These are phyloP conservation scores for Pristionchus entomophagus DNA, from an alignment of 2,888 invertebrate species.

Conservation along the genomic window DNA sequence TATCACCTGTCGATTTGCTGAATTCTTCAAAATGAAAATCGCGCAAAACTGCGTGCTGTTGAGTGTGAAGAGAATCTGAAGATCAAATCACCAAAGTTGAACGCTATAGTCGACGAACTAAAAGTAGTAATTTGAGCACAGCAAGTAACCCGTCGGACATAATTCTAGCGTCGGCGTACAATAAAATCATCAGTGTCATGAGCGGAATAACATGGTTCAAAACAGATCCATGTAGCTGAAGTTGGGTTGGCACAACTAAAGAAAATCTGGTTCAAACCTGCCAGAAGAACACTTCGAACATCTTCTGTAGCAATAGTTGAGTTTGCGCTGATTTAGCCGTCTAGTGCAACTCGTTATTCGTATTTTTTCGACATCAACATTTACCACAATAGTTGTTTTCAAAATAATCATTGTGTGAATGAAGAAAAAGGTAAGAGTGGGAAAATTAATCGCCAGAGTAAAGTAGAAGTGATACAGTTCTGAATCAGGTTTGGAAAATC, in stretches of 20 bases:
- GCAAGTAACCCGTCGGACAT: background rate
- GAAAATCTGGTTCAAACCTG: background rate
- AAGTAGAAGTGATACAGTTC: background rate
- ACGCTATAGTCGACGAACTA: background rate
- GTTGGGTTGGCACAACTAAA: background rate
- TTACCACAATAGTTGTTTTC: background rate
- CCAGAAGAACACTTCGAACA: constrained; percentile 24
- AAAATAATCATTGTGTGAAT: background rate
- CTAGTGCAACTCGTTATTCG: background rate
- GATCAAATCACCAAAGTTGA: background rate
- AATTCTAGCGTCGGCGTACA: background rate
- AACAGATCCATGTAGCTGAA: background rate
- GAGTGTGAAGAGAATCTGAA: background rate
- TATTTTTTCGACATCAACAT: background rate
- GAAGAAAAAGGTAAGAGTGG: background rate
- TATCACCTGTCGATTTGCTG: background rate
- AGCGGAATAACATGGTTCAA: background rate
- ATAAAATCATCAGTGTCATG: background rate
- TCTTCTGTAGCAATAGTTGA: background rate
- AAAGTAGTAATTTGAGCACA: constrained; percentile 1
- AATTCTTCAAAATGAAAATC: constrained; percentile 14
- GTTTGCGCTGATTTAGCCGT: constrained; percentile 1
- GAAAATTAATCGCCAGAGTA: background rate
- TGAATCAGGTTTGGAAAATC: background rate
- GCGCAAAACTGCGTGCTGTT: constrained; percentile 26